Evolutionary conservation across 2,888 invertebrate species (phyloP).

Genomic region (Flexamia atlantica): DNA sequence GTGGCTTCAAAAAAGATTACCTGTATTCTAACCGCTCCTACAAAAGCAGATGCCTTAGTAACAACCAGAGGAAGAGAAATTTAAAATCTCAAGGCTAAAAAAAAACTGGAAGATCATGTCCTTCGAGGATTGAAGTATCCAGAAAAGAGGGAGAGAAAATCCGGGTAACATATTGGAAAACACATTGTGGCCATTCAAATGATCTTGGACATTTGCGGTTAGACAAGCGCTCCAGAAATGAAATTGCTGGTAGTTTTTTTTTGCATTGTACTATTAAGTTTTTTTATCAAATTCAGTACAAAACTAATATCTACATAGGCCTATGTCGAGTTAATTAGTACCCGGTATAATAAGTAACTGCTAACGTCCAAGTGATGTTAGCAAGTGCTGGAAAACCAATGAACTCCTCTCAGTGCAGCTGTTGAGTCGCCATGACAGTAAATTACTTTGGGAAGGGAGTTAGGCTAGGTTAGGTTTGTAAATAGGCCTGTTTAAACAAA

Average conservation of each 20-base stretch:
- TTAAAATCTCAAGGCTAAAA: background rate
- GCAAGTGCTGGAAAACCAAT: no score
- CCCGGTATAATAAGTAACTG: no score
- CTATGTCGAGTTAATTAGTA: no score
- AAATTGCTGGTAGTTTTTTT: constrained; percentile 18
- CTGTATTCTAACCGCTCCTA: constrained; percentile 9
- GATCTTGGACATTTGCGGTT: background rate
- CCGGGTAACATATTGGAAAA: background rate
- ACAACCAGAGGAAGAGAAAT: background rate
- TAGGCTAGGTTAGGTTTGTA: no score
- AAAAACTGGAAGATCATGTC: constrained; percentile 2
- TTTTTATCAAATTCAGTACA: no score
- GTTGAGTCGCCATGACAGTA: no score
- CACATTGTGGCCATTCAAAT: background rate
- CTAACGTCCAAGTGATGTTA: no score
- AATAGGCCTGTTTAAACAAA: no score
- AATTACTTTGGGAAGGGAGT: no score
- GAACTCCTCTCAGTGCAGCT: no score
- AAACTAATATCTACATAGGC: no score
- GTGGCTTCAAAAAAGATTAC: background rate
- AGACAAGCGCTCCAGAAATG: background rate
- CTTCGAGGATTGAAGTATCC: constrained; percentile 19
- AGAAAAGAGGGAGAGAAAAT: constrained; percentile 6
- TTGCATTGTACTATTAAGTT: no score
- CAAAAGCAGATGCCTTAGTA: background rate